phyloP scores from a whole-genome alignment of 2,797 vertebrate genomes.

The Eulemur albifrons region DNA sequence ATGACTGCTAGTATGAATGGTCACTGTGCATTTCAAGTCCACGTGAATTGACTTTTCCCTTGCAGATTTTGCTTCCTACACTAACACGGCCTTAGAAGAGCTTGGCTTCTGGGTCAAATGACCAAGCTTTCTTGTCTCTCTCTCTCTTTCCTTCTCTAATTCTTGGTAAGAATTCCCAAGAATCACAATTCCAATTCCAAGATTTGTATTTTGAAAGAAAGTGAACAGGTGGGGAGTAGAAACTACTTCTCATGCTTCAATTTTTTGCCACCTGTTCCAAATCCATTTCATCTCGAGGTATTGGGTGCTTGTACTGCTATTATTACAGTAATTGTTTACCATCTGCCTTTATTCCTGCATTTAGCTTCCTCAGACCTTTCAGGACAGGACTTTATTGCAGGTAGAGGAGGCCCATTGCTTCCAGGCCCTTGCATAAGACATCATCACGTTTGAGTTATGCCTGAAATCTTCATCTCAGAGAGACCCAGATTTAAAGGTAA shows the following conservation, averaged over 20 bases:
- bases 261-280: not conserved
- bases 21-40: not conserved
- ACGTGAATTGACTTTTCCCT: too few relatives aligned
- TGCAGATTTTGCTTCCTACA: not conserved
- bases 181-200: not conserved
- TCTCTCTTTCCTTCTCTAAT: not conserved
- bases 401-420: not conserved
- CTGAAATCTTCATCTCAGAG: not conserved
- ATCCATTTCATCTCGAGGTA: not conserved
- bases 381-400: not conserved
- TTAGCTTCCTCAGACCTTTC: not conserved
- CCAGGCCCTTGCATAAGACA: not conserved
- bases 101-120: not conserved
- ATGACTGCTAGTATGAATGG: not conserved
- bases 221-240: not conserved
- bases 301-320: not conserved
- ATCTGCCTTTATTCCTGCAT: not conserved
- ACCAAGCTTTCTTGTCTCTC: not conserved
- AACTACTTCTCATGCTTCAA: not conserved
- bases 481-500: not conserved
- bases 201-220: not conserved
- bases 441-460: not conserved
- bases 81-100: not conserved
- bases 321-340: not conserved
- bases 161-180: not conserved